Base-by-base conservation (phyloP, 2,888 invertebrate species). In the Andrena bicolor region DNA sequence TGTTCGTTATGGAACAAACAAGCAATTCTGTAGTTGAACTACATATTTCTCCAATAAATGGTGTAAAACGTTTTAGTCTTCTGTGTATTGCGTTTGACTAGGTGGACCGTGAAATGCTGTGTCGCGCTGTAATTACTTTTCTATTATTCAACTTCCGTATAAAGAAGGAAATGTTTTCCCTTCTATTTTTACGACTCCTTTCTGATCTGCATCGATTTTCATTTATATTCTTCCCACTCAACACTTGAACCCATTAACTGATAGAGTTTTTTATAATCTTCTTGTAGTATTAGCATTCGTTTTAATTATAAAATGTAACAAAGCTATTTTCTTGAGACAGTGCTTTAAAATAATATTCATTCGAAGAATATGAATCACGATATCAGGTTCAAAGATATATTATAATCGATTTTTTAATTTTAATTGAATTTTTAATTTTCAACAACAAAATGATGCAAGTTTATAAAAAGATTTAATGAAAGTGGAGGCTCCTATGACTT, bases 21-120 rank as follows among this genome's bases (percentile, higher is more conserved):
- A 41, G 41, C 41, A 16, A 13, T 41, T 30, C 20, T 20, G 70
- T 30, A 74, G 53, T 69, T 41, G 41, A 16, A 41, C 26, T 69
- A 68, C 28, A 48, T 48, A 63, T 41, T 73, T 69, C 28, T 69
- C 20, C 35, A 26, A 32, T 72, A 65, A n/a, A 41, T 53, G n/a
- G 51, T 28, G 16, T 28, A 30, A 49, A 72, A 41, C 69, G 26
- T 63, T 23, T 70, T 13, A 48, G 51, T 4, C 13, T 23, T 41
- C n/a, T 69, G 13, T 28, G 10, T n/a, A 58, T 70, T 23, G 53
- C 48, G 32, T 56, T 68, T 28, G 30, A 48, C 20, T 30, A 74
- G 20, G 16, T 73, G 73, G 51, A 73, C 73, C 70, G 74, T 74
- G 74, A 74, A 74, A 69, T 69, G 30, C 70, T 58, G 28, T 23